Evolutionary conservation across 2,797 vertebrate species (phyloP), one percentile per base, ranked within the genome.

Genomic region (Bradypus variegatus): DNA sequence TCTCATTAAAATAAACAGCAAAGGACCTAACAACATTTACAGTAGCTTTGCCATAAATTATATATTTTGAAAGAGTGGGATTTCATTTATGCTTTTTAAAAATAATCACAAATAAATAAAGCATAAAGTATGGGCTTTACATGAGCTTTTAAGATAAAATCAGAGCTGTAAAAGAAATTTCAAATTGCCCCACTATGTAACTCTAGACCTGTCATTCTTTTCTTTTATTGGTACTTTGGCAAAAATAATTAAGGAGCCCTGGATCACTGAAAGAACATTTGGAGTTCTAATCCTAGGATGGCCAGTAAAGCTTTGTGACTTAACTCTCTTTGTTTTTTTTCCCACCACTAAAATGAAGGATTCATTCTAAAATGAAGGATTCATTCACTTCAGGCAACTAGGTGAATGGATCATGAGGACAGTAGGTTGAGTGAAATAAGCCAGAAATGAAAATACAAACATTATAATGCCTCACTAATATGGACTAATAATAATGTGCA

Each of bases 131-230:
- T 92, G 64, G 86, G 91, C 75, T 91, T 91, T 11, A 27, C 31
- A n/a, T 86, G 81, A 72, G 31, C 45, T 86, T 83, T 93, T 91
- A 69, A 88, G 70, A 93, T 93, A 84, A 95, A 88, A 86, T 92
- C 31, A 88, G 78, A 90, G 72, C 79, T 29, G 70, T 86, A 23
- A 58, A 77, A 86, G 65, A 86, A 89, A 89, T 93, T 94, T 95
- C 27, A 73, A 48, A 75, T 88, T 78, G 94, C 64, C 9, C 53
- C 29, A 69, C 89, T 92, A 72, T 75, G 6, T 89, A 93, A 83
- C 11, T 69, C 27, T 33, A 93, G 78, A 89, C 50, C 18, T 33
- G 29, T 89, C 53, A 86, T 79, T 93, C 27, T 92, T 76, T 53
- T 85, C 19, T 91, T 29, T 67, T 90, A 55, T 73, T 82, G 62